A percentile compares a stretch with the other conserved stretches of the same genome.
These are phyloP conservation scores for Zelostemma sp. DNA, from an alignment of 1,140 invertebrate species.

Conservation along the genomic window DNA sequence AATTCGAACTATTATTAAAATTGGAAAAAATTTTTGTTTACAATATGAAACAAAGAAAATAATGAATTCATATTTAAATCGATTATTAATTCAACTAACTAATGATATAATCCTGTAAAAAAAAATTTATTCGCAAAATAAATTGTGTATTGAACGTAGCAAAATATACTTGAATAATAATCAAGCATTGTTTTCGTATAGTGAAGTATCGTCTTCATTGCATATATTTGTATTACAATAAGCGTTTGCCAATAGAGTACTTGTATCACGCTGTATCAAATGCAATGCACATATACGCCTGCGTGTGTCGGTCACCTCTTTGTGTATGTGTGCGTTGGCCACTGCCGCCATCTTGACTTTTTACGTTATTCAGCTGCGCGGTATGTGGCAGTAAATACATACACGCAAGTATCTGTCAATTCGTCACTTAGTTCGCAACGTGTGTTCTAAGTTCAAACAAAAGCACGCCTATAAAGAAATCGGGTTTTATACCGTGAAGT, in stretches of 20 bases:
- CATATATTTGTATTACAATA: too few species aligned
- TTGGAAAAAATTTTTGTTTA: too few species aligned
- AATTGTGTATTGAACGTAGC: too few species aligned
- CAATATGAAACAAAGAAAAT: too few species aligned
- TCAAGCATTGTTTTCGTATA: too few species aligned
- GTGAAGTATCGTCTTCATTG: too few species aligned
- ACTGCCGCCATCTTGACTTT: slow-evolving; percentile 37
- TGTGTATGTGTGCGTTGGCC: slow-evolving; percentile 11
- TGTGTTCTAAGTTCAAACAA: slow-evolving; percentile 21
- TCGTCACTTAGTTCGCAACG: slow-evolving; percentile 23
- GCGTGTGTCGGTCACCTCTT: slow-evolving; percentile 9
- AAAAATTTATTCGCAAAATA: too few species aligned
- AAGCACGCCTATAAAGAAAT: slow-evolving; percentile 13
- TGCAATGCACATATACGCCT: background rate
- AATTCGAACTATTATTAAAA: too few species aligned
- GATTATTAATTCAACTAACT: too few species aligned
- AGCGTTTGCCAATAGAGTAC: background rate
- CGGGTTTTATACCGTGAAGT: slow-evolving; percentile 3
- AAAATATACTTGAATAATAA: too few species aligned
- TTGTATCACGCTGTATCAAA: background rate
- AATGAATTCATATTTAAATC: too few species aligned
- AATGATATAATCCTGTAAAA: too few species aligned
- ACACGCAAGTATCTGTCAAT: slow-evolving; percentile 33
- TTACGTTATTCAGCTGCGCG: slow-evolving; percentile 42
- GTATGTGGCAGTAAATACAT: slow-evolving; percentile 38